Conservation (phyloP, 2,113 vertebrate genomes). For the Triplophysa tibetana region DNA sequence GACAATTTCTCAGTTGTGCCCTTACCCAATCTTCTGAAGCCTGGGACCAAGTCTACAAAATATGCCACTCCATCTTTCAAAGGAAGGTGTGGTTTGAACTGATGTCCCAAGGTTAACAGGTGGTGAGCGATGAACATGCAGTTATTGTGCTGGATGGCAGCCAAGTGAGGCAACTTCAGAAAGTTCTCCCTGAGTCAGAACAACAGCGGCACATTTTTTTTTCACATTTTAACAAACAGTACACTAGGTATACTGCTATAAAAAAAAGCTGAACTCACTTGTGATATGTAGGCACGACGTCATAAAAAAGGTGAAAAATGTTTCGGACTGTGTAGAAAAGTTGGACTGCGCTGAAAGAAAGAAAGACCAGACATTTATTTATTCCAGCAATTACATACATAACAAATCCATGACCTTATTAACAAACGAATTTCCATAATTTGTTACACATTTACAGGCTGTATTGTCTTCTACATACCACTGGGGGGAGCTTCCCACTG, state of each 20-base stretch:
- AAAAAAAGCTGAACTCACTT: conserved; percentile 77
- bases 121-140: conserved; percentile 97
- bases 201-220: neutral
- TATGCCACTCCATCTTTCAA: conserved; percentile 80
- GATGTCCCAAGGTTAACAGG: conserved; percentile 91
- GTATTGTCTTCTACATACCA: conserved; percentile 72
- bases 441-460: neutral
- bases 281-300: conserved; percentile 95
- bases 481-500: conserved; percentile 83
- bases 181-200: conserved; percentile 85
- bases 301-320: conserved; percentile 95
- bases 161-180: conserved; percentile 91
- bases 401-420: neutral
- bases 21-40: conserved; percentile 89
- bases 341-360: conserved; percentile 79
- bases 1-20: neutral
- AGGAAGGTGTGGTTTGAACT: conserved; percentile 82
- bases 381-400: neutral
- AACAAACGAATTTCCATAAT: no score
- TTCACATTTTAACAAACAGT: neutral
- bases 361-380: neutral
- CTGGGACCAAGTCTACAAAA: conserved; percentile 93
- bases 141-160: conserved; percentile 98
- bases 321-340: conserved; percentile 93
- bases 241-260: neutral